Evolutionary conservation across 2,113 vertebrate genomes (phyloP).

Genomic region (Tragelaphus imberbis): DNA sequence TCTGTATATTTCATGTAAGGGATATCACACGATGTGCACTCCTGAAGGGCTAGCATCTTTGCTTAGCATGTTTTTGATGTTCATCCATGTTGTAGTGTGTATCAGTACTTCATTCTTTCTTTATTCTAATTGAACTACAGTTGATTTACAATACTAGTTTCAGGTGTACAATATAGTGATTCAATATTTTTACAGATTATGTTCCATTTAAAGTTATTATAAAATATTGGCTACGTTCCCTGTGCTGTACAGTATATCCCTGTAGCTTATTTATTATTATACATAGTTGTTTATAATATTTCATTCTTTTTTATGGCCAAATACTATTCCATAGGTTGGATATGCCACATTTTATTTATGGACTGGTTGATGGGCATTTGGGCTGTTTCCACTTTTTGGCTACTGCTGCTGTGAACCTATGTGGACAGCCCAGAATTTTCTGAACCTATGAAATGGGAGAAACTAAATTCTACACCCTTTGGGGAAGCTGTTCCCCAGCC

Average conservation of each 20-base stretch:
- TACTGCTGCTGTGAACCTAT: background rate
- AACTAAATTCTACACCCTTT: background rate
- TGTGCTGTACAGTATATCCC: background rate
- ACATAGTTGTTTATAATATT: background rate
- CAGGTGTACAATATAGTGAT: background rate
- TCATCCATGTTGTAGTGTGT: background rate
- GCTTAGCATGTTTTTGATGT: background rate
- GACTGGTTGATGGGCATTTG: background rate
- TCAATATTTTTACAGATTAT: background rate
- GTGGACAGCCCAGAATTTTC: background rate
- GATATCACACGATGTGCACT: background rate
- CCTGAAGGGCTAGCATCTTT: background rate
- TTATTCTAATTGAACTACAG: background rate
- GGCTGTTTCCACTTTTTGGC: background rate
- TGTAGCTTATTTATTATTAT: background rate
- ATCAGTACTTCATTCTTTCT: background rate
- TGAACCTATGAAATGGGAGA: background rate
- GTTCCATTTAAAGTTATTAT: background rate
- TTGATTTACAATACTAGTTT: background rate
- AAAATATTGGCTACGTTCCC: background rate
- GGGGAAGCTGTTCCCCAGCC: background rate
- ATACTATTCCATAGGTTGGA: background rate
- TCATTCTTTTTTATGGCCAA: background rate
- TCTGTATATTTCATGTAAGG: background rate
- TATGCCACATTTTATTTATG: background rate